phyloP scores from a whole-genome alignment of 2,113 vertebrate species.

The Ciconia boyciana region DNA sequence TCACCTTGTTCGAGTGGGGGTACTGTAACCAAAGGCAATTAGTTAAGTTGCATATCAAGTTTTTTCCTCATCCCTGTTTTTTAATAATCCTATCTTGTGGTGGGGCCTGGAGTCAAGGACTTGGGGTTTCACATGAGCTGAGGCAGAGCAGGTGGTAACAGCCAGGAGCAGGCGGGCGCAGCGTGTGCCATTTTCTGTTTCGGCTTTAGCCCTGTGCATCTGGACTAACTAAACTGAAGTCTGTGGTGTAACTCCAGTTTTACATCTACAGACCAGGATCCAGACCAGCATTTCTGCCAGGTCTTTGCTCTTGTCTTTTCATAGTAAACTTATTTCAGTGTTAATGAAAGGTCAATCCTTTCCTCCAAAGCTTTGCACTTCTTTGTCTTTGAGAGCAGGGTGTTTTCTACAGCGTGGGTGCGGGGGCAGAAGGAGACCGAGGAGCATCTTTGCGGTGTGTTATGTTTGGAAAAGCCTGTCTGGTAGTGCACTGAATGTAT shows the following conservation, averaged over 20 bases:
- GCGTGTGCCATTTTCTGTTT: not conserved
- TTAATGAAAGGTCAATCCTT: not conserved
- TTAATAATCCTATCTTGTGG: not conserved
- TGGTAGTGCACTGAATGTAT: not conserved
- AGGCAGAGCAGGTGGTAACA: not conserved
- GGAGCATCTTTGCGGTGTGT: not conserved
- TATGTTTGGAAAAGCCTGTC: not conserved
- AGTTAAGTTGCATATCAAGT: not conserved
- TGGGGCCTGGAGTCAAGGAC: not conserved
- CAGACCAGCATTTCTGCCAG: not conserved
- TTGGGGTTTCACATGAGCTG: not conserved
- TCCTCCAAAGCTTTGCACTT: not conserved
- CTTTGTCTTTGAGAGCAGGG: not conserved
- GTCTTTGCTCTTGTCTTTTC: not conserved
- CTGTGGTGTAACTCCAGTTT: not conserved
- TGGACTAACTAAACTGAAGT: not conserved
- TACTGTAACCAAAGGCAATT: not conserved
- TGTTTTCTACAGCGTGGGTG: not conserved
- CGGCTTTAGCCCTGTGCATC: not conserved
- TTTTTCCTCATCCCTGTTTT: not conserved
- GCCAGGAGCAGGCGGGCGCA: too few species aligned
- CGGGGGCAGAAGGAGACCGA: not conserved
- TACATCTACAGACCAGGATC: not conserved
- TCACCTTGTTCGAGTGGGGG: not conserved
- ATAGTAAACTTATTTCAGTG: not conserved